Conservation (phyloP, 2,113 vertebrate genomes). For the Malurus elegans region DNA sequence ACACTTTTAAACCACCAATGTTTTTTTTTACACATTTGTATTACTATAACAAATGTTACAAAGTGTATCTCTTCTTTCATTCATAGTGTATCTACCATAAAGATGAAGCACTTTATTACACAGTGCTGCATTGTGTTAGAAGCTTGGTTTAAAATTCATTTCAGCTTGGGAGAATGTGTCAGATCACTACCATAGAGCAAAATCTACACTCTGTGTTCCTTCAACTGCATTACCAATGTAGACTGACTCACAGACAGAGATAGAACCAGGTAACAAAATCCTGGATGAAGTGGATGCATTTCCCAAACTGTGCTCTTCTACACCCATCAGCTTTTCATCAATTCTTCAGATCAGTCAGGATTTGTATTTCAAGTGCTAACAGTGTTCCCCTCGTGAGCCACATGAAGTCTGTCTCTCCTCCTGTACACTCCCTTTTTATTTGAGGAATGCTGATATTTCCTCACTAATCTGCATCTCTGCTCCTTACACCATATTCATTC, state of each 20-base stretch:
- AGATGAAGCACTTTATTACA: background rate
- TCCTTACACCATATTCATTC: background rate
- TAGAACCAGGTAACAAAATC: background rate
- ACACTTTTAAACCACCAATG: background rate
- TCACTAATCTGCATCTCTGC: background rate
- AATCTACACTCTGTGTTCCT: background rate
- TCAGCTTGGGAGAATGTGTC: background rate
- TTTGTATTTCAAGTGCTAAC: background rate
- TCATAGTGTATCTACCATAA: background rate
- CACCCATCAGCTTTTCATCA: background rate
- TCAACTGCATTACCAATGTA: background rate
- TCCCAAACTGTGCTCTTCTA: background rate
- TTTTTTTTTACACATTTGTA: background rate
- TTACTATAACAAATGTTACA: background rate
- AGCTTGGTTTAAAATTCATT: constrained; percentile 3
- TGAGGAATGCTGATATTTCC: background rate
- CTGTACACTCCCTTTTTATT: background rate
- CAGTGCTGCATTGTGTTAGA: background rate
- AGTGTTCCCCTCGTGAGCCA: background rate
- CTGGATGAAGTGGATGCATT: background rate
- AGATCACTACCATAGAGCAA: background rate
- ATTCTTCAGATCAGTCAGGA: background rate
- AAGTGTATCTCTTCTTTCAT: background rate
- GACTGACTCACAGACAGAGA: background rate
- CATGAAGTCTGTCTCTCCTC: background rate